Conservation (phyloP, 2,797 vertebrate genomes). For the Alosa sapidissima region DNA sequence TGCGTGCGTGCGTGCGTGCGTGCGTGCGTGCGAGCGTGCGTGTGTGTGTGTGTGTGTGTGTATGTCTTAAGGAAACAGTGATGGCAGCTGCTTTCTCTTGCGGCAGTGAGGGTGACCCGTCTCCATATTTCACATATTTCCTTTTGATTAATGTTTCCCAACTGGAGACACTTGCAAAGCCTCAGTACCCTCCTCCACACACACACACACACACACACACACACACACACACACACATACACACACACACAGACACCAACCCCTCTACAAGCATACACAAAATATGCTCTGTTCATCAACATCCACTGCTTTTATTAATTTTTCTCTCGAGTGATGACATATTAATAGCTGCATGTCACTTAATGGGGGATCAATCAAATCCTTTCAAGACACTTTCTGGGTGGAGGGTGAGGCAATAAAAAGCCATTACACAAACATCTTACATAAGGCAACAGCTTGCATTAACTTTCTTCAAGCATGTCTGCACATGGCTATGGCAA, state of each 20-base stretch:
- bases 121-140: constrained; percentile 51
- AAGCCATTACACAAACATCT: background rate
- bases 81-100: constrained; percentile 39
- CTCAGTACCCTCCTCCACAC: background rate
- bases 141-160: constrained; percentile 46
- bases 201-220: background rate
- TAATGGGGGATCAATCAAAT: constrained; percentile 10
- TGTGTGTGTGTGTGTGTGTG: background rate
- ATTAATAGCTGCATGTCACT: background rate
- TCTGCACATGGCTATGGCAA: background rate
- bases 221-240: constrained; percentile 11
- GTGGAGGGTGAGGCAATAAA: background rate
- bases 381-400: background rate
- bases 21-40: background rate
- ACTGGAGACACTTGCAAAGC: constrained; percentile 30
- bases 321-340: background rate
- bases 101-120: constrained; percentile 48
- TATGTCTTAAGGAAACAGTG: constrained; percentile 49
- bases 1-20: background rate
- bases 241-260: constrained; percentile 19
- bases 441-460: background rate
- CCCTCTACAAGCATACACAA: background rate
- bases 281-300: constrained; percentile 6
- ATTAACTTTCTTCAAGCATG: background rate
- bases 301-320: background rate